These are phyloP conservation scores for Tetramorium bicarinatum DNA, from an alignment of 2,888 invertebrate species.

Conservation along the genomic window DNA sequence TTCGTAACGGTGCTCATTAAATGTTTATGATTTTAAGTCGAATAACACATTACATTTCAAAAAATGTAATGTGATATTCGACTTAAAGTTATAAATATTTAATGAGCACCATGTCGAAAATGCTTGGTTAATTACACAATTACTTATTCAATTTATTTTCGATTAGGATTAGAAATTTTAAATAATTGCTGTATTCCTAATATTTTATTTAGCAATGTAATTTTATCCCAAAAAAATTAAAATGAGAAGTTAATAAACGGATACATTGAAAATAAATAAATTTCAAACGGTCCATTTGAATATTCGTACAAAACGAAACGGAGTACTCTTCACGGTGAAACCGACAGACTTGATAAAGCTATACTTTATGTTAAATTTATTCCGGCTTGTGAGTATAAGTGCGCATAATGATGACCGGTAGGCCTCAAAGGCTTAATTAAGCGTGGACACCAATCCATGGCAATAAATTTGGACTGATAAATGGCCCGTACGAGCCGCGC, in stretches of 20 bases:
- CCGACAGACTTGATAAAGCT: slow-evolving; percentile 4
- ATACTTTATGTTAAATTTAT: slow-evolving; percentile 46
- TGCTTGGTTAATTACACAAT: neutral
- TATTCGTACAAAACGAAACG: neutral
- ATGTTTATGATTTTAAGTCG: no score
- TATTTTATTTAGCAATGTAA: neutral
- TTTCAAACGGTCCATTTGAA: neutral
- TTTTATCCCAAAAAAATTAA: slow-evolving; percentile 1
- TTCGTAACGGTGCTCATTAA: no score
- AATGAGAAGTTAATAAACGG: neutral
- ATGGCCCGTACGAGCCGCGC: neutral
- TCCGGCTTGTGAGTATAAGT: slow-evolving; percentile 13
- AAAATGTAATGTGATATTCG: neutral
- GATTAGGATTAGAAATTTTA: neutral
- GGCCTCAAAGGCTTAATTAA: slow-evolving; percentile 38
- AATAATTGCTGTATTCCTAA: neutral
- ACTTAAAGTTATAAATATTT: neutral
- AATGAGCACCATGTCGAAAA: neutral
- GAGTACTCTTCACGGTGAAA: neutral
- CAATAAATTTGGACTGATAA: slow-evolving; percentile 13
- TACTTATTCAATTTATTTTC: neutral
- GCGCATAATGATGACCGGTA: slow-evolving; percentile 33
- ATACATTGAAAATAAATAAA: neutral
- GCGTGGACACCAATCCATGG: neutral
- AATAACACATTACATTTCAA: neutral